These are phyloP conservation scores for Drosophila pachea DNA, from an alignment of 1,140 invertebrate genomes.

Conservation along the genomic window DNA sequence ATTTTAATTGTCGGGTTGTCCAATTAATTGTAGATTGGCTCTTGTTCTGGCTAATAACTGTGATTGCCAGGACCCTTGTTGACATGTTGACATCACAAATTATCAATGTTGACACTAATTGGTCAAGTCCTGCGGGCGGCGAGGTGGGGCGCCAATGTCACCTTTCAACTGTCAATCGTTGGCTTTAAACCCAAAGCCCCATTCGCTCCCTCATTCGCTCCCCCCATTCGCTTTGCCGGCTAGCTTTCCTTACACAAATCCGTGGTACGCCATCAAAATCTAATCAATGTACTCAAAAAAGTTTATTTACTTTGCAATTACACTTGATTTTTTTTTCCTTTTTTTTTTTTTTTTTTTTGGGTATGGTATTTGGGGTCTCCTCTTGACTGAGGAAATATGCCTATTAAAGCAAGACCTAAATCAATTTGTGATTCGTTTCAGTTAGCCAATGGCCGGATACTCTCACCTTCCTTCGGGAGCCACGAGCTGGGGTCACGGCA, in stretches of 20 bases:
- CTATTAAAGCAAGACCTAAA: too few species aligned
- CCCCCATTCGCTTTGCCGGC: not conserved
- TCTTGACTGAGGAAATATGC: too few species aligned
- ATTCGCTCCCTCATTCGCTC: not conserved
- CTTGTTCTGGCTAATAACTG: slow-evolving; percentile 52
- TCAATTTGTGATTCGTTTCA: not conserved
- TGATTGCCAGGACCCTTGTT: slow-evolving; percentile 40
- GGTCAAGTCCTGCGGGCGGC: not conserved
- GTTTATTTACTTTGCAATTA: too few species aligned
- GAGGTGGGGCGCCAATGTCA: too few species aligned
- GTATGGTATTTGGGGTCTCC: too few species aligned
- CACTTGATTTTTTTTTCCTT: too few species aligned
- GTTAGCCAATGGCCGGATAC: too few species aligned
- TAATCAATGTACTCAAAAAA: slow-evolving; percentile 35
- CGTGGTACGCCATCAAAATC: slow-evolving; percentile 29
- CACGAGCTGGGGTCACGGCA: too few species aligned
- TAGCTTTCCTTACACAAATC: slow-evolving; percentile 1
- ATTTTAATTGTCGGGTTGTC: slow-evolving; percentile 55
- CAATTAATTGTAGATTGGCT: slow-evolving; percentile 54
- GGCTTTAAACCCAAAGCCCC: slow-evolving; percentile 28
- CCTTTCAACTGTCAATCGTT: not conserved
- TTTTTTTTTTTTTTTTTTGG: too few species aligned
- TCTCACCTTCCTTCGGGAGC: not conserved
- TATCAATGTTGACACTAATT: slow-evolving; percentile 51
- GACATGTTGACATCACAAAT: slow-evolving; percentile 55